phyloP scores from a whole-genome alignment of 2,113 vertebrate genomes.

The Boulengeromyrus knoepffleri region DNA sequence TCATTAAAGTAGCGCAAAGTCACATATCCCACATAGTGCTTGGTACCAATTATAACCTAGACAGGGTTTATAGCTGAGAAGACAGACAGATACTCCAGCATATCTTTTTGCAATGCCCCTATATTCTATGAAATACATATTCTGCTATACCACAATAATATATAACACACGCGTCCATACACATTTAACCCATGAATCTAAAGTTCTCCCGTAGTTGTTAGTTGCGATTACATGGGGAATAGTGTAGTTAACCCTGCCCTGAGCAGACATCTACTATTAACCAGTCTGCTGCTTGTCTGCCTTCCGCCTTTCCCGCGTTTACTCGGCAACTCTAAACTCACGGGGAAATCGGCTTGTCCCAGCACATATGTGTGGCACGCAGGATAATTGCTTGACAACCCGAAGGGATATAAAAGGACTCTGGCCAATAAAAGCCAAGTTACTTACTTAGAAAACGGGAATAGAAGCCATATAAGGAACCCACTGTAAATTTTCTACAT shows the following conservation, averaged over 20 bases:
- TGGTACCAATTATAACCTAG: not conserved
- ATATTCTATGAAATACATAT: not conserved
- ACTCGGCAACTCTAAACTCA: not conserved
- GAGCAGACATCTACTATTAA: conserved; percentile 8
- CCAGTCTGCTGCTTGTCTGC: not conserved
- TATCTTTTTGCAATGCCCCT: not conserved
- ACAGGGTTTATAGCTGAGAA: not conserved
- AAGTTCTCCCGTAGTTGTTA: not conserved
- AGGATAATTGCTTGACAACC: not conserved
- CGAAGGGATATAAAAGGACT: not conserved
- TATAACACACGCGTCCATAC: not conserved
- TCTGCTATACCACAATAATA: not conserved
- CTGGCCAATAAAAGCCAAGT: not conserved
- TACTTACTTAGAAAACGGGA: not conserved
- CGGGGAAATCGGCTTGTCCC: not conserved
- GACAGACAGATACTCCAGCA: not conserved
- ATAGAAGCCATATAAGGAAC: not conserved
- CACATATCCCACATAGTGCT: not conserved
- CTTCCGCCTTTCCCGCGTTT: not conserved
- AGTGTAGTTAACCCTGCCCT: not conserved
- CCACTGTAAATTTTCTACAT: not conserved
- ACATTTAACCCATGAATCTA: not conserved
- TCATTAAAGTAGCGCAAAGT: not conserved
- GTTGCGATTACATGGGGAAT: not conserved
- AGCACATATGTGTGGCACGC: conserved; percentile 1